Evolutionary conservation across 2,888 invertebrate genomes (phyloP), one percentile per base, ranked within the genome.

Genomic region (Sabatieria punctata): DNA sequence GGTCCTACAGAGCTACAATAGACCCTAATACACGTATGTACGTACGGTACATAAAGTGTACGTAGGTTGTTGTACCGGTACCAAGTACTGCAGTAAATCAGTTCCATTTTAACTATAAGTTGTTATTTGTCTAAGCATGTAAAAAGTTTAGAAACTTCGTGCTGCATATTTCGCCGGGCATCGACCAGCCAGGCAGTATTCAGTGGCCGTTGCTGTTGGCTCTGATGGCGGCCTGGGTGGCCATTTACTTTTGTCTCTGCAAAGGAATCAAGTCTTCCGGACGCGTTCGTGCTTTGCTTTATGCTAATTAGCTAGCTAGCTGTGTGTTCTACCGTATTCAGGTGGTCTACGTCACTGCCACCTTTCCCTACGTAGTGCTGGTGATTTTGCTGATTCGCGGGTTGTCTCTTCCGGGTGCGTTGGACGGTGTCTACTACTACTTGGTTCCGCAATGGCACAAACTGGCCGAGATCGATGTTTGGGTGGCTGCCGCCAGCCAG

Each of bases 241-340:
- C 57, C 41, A 64, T 66, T 25, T 66, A 64, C 53, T 55, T 63
- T 45, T 66, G 65, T 50, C 56, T 66, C 25, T 63, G 63, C 48
- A 64, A 64, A 48, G 65, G 65, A 8, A 63, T 68, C 25, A 63
- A 66, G 53, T 63, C 64, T 25, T 57, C 67, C 13, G 67, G 68
- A 47, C 66, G 65, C 59, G 63, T 63, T 50, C 18, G 26, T 48
- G 6, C 13, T 44, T 47, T 6, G 13, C 8, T 11, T 15, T 11
- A 15, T 25, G 6, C 13, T 21, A 18, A 19, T 13, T 26, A n/a
- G 26, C 13, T 18, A 6, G 6, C 27, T n/a, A 27, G 6, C 41
- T 18, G 15, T 43, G 6, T 11, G 4, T 13, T 18, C 21, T 21
- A 13, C 3, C 27, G 6, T 22, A 24, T 33, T 24, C 30, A 52